These are phyloP conservation scores for Lateolabrax maculatus DNA, from an alignment of 2,797 vertebrate genomes.

Conservation along the genomic window DNA sequence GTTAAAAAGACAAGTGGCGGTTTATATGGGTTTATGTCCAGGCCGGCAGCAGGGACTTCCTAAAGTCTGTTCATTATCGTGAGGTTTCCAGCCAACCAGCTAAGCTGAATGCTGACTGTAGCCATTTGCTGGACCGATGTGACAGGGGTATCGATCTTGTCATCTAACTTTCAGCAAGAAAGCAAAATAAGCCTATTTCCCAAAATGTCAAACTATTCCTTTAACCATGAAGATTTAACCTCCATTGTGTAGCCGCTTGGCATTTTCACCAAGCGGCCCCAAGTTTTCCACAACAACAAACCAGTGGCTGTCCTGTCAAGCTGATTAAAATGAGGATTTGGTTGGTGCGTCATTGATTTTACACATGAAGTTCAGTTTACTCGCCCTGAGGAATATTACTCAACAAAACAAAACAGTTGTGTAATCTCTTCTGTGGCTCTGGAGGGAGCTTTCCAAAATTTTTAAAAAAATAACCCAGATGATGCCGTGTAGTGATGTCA, in stretches of 20 bases:
- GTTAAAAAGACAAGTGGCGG: background rate
- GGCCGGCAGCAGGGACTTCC: background rate
- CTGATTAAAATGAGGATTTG: constrained; percentile 39
- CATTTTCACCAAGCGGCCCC: background rate
- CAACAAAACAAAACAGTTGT: background rate
- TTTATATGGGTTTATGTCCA: background rate
- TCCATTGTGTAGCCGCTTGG: background rate
- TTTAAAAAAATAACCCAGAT: background rate
- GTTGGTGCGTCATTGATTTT: constrained; percentile 10
- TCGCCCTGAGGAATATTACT: background rate
- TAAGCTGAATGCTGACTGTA: background rate
- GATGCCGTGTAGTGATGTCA: background rate
- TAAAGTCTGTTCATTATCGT: background rate
- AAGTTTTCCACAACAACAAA: constrained; percentile 10
- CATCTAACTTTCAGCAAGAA: background rate
- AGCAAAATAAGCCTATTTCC: background rate
- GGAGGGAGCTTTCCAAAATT: background rate
- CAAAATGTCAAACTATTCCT: background rate
- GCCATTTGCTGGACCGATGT: background rate
- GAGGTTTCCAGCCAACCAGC: background rate
- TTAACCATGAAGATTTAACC: background rate
- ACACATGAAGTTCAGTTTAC: background rate
- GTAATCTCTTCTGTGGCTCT: background rate
- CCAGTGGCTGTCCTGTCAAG: constrained; percentile 12
- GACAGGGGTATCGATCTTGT: background rate